Evolutionary conservation across 2,888 invertebrate species (phyloP).

Genomic region (Pristionchus entomophagus): DNA sequence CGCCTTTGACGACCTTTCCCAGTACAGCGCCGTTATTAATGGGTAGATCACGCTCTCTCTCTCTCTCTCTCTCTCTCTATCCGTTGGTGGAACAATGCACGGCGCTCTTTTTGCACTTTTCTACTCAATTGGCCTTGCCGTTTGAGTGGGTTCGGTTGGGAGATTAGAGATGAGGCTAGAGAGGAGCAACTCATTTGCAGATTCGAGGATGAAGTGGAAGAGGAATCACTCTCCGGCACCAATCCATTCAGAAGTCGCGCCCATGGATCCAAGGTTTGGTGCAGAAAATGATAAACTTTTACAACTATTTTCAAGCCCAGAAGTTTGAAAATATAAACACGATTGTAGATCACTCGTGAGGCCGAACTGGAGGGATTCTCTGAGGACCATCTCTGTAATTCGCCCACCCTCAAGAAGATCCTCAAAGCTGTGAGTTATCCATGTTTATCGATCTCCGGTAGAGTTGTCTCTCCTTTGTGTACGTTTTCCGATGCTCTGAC

Average conservation of each 20-base stretch:
- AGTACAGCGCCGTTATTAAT: neutral
- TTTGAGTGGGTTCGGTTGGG: neutral
- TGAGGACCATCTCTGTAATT: conserved; percentile 44
- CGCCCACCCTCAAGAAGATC: conserved; percentile 40
- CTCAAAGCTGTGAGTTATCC: conserved; percentile 16
- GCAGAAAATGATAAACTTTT: neutral
- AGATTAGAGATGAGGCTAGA: neutral
- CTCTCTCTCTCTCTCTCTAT: neutral
- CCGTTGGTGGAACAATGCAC: neutral
- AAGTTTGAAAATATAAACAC: too few species aligned
- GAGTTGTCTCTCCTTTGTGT: neutral
- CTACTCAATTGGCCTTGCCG: conserved; percentile 23
- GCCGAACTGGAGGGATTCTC: conserved; percentile 37
- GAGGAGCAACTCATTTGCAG: neutral
- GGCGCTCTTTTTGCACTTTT: neutral
- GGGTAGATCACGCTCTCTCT: neutral
- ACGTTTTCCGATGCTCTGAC: too few species aligned
- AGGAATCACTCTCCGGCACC: neutral
- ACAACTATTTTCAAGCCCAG: too few species aligned
- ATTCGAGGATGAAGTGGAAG: conserved; percentile 36
- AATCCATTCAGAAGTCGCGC: conserved; percentile 33
- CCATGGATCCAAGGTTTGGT: conserved; percentile 26
- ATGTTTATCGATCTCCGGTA: neutral
- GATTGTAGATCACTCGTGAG: neutral
- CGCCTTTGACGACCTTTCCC: neutral